Evolutionary conservation across 2,888 invertebrate genomes (phyloP), one percentile per base, ranked within the genome.

Genomic region (Calephelis perditalis): DNA sequence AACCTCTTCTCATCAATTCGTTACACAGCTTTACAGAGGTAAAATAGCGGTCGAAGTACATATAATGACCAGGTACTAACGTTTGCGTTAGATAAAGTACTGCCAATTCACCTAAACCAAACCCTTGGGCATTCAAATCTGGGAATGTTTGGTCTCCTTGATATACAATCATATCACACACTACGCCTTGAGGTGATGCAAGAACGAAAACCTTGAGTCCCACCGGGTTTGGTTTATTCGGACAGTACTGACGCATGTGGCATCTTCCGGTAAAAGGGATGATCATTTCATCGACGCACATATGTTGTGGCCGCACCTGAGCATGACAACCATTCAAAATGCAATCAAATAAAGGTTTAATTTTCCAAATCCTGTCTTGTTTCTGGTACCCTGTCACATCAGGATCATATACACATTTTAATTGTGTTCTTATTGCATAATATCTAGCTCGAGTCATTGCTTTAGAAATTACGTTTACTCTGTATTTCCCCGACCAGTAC

Each of bases 41-140:
- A 12, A 49, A 58, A 12, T 58, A 58, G 11, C 58, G 47, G 37
- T 58, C 47, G 36, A 58, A 58, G 49, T 12, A 58, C 35, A 49
- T n/a, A 36, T n/a, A 11, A 40, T 37, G 37, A 12, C 58, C 37
- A 12, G 58, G 47, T 10, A 58, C n/a, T 44, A 47, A 36, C 36
- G 47, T n/a, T 10, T 15, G 15, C 15, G 15, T 15, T 15, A 15
- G 15, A 15, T 15, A 15, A 15, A 15, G 15, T 15, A 47, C 47
- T 5, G 49, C 49, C 11, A n/a, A 35, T 36, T 47, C 47, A 40
- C 49, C 49, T 37, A 58, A 40, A 12, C 37, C 37, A 47, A 47
- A 49, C 11, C 36, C 58, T 11, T 47, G 36, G 11, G 4, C 6
- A 11, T 4, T 11, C 6, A 44, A 44, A 44, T 44, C 44, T 11